phyloP scores from a whole-genome alignment of 2,888 invertebrate genomes.

The Harpalus rubripes region DNA sequence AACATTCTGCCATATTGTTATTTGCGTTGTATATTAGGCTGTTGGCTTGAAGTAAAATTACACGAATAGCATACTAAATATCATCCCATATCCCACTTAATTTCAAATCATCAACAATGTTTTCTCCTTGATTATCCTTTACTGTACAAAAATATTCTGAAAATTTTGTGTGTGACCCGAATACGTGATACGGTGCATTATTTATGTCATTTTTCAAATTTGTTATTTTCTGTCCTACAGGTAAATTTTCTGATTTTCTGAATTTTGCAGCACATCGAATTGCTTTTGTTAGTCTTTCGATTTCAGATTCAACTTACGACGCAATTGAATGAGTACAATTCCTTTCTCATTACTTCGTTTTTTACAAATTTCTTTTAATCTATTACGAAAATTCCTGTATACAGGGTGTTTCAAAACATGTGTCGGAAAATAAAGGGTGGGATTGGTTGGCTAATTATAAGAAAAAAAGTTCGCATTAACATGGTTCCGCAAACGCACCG shows the following conservation, averaged over 20 bases:
- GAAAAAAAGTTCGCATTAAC: too few relatives aligned
- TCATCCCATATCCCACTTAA: too few relatives aligned
- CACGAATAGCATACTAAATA: background rate
- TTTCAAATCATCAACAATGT: too few relatives aligned
- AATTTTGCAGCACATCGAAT: background rate
- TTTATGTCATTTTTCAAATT: background rate
- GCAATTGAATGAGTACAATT: constrained; percentile 3
- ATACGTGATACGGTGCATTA: constrained; percentile 12
- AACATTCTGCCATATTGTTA: too few relatives aligned
- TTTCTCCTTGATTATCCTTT: constrained; percentile 30
- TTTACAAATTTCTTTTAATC: background rate
- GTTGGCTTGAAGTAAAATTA: background rate
- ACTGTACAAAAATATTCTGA: background rate
- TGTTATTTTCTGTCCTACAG: too few relatives aligned
- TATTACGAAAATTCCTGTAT: constrained; percentile 4
- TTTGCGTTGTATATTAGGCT: too few relatives aligned
- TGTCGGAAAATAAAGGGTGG: too few relatives aligned
- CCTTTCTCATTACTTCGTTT: constrained; percentile 19
- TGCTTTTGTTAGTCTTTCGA: background rate
- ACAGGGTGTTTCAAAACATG: too few relatives aligned
- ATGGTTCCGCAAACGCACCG: too few relatives aligned
- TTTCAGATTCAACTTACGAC: background rate
- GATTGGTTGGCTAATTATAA: too few relatives aligned
- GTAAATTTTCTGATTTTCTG: background rate
- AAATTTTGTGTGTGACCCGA: background rate